Evolutionary conservation across 1,140 invertebrate species (phyloP).

Genomic region (Panonychus citri): DNA sequence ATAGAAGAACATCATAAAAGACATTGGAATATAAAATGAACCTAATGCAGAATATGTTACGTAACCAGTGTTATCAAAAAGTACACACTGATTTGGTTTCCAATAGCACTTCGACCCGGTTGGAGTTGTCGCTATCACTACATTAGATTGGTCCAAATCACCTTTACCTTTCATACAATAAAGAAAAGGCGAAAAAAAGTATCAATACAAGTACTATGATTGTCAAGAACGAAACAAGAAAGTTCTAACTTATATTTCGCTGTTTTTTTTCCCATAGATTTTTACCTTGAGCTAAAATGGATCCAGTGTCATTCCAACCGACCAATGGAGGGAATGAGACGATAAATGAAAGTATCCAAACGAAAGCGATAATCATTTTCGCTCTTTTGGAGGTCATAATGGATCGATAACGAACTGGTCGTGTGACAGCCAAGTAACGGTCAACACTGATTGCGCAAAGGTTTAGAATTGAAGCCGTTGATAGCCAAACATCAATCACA

Average conservation of each 20-base stretch:
- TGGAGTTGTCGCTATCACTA: background rate
- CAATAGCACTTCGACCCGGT: background rate
- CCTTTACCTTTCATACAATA: too few relatives aligned
- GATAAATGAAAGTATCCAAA: conserved; percentile 84
- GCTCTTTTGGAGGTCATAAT: conserved; percentile 72
- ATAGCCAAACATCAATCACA: conserved; percentile 86
- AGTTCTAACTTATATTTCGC: too few relatives aligned
- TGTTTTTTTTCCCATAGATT: too few relatives aligned
- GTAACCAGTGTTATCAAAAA: conserved; percentile 63
- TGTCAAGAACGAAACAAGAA: too few relatives aligned
- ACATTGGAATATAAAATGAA: conserved; percentile 86
- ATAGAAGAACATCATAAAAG: conserved; percentile 90
- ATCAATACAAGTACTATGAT: too few relatives aligned
- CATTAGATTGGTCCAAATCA: too few relatives aligned
- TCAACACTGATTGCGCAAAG: conserved; percentile 59
- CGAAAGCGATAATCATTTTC: conserved; percentile 58
- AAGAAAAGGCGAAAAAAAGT: background rate
- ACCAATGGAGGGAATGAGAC: conserved; percentile 90
- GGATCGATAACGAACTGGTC: conserved; percentile 70
- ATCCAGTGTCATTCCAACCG: conserved; percentile 39
- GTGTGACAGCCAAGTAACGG: conserved; percentile 78
- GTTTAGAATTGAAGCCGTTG: conserved; percentile 82
- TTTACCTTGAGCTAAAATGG: conserved; percentile 4
- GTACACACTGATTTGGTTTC: conserved; percentile 34
- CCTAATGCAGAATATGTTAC: conserved; percentile 67